A percentile compares a stretch with the other conserved stretches of the same genome.
Evolutionary conservation across 2,888 invertebrate genomes (phyloP).

Genomic region (Tenthredo scrophulariae): DNA sequence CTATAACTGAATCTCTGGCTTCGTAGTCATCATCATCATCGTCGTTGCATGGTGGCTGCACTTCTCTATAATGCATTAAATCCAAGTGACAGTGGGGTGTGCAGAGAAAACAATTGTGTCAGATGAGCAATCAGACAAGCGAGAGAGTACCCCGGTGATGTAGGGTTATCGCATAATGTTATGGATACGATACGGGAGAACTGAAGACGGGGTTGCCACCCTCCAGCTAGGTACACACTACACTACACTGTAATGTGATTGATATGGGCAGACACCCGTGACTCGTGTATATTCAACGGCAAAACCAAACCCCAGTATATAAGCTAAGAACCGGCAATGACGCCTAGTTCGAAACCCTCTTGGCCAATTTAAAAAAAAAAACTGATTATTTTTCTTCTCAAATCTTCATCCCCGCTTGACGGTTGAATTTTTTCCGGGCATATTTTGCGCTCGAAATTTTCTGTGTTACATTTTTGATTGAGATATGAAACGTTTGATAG

Average conservation of each 20-base stretch:
- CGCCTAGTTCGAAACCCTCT: not conserved
- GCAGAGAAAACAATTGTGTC: not conserved
- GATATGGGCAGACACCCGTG: conserved; percentile 61
- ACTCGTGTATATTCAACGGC: conserved; percentile 39
- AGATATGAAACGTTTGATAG: not conserved
- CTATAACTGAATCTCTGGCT: not conserved
- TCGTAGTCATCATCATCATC: not conserved
- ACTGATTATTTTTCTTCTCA: not conserved
- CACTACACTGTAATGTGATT: conserved; percentile 57
- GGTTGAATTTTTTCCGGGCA: too few relatives aligned
- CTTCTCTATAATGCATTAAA: not conserved
- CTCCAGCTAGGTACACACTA: not conserved
- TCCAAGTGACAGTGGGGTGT: not conserved
- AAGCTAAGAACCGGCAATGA: not conserved
- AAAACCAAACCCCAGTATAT: not conserved
- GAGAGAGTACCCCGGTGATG: not conserved
- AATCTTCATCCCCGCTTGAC: too few relatives aligned
- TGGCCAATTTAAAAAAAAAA: not conserved
- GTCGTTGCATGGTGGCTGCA: not conserved
- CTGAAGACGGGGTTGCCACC: not conserved
- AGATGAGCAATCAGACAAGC: conserved; percentile 32
- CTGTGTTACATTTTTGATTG: not conserved
- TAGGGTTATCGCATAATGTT: not conserved
- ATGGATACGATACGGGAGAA: not conserved
- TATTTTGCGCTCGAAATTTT: too few relatives aligned